Percentiles rank a stretch among this genome's conserved stretches.
Evolutionary conservation across 2,113 vertebrate genomes (phyloP).

Genomic region (Gallinago jamesoni): DNA sequence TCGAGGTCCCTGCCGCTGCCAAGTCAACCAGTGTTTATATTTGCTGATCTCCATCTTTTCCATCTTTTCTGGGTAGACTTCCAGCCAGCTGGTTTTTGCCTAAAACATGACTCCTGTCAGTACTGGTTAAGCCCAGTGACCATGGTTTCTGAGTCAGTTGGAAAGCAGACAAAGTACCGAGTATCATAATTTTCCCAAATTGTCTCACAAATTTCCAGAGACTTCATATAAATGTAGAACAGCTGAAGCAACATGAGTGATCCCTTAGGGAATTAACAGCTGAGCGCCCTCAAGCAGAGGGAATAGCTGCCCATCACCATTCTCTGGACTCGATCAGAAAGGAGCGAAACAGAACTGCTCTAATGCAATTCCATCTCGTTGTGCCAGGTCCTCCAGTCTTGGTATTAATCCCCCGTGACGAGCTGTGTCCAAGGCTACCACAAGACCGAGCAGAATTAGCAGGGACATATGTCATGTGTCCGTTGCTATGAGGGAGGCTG

Average conservation of each 20-base stretch:
- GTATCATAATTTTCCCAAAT: constrained; percentile 30
- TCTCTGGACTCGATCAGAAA: not conserved
- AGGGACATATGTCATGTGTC: constrained; percentile 4
- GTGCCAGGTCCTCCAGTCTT: constrained; percentile 15
- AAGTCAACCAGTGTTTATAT: not conserved
- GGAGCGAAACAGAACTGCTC: not conserved
- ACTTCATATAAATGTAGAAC: constrained; percentile 32
- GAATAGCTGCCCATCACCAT: constrained; percentile 17
- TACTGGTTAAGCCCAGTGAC: constrained; percentile 7
- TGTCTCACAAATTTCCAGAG: constrained; percentile 36
- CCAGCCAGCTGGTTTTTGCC: not conserved
- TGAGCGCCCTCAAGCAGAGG: constrained; percentile 15
- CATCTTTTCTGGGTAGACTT: not conserved
- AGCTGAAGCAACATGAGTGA: constrained; percentile 37
- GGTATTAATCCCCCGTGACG: constrained; percentile 15
- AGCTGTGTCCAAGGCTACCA: constrained; percentile 30
- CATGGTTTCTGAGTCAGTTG: constrained; percentile 26
- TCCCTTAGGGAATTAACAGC: constrained; percentile 34
- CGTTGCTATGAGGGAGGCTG: not conserved
- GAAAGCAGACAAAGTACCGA: constrained; percentile 19
- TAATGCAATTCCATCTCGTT: not conserved
- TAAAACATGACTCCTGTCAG: not conserved
- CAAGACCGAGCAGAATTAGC: constrained; percentile 46
- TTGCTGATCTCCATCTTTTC: not conserved
- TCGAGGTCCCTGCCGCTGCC: not conserved